These are phyloP conservation scores for Anthopleura xanthogrammica DNA, from an alignment of 92 coral and sea anemone genomes.

Conservation along the genomic window DNA sequence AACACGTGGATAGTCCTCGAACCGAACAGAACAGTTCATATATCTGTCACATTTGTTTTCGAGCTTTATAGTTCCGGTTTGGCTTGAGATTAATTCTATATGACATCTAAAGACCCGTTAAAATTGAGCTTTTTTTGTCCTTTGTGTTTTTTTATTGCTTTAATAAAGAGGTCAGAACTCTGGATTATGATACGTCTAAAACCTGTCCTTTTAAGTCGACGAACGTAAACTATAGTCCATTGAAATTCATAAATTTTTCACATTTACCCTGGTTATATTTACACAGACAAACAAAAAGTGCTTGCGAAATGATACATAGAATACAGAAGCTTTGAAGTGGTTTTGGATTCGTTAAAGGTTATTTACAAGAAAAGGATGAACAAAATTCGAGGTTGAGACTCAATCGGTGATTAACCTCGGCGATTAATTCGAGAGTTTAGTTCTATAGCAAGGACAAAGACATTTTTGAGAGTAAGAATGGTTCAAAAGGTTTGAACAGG, in stretches of 20 bases:
- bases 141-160: neutral
- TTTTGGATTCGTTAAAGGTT: conserved; percentile 4
- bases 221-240: conserved; percentile 8
- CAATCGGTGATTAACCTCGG: neutral
- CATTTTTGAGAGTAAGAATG: neutral
- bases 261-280: conserved; percentile 7
- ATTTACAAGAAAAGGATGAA: neutral
- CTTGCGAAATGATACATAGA: conserved; percentile 14
- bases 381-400: neutral
- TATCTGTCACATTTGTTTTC: neutral
- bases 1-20: neutral
- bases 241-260: conserved; percentile 7
- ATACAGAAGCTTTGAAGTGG: conserved; percentile 21
- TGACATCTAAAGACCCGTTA: neutral
- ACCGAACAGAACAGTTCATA: neutral
- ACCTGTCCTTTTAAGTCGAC: neutral
- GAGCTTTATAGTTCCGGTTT: neutral
- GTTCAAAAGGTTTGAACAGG: neutral
- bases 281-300: conserved; percentile 28
- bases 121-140: neutral
- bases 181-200: conserved; percentile 5
- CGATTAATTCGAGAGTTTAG: neutral
- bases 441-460: neutral
- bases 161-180: conserved; percentile 23
- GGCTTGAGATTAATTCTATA: neutral